Percentiles rank a stretch among this genome's conserved stretches.
These are phyloP conservation scores for Ceramica pisi DNA, from an alignment of 2,888 invertebrate species.

Conservation along the genomic window DNA sequence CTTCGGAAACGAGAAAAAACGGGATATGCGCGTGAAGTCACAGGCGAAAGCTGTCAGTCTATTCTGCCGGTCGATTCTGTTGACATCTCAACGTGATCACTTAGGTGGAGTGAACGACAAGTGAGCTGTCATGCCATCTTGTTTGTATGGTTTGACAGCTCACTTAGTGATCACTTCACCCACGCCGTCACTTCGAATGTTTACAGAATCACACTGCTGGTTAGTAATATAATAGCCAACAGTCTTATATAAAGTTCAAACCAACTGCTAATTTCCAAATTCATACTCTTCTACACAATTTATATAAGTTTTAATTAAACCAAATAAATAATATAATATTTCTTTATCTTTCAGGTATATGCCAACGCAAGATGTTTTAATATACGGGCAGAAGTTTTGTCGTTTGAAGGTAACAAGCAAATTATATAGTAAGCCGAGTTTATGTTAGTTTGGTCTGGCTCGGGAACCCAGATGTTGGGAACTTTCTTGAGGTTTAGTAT, in stretches of 20 bases:
- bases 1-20: too few relatives aligned
- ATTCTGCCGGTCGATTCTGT: too few relatives aligned
- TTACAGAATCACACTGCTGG: too few relatives aligned
- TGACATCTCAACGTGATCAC: too few relatives aligned
- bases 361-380: constrained; percentile 50
- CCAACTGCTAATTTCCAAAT: background rate
- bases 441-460: constrained; percentile 31
- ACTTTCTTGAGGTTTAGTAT: constrained; percentile 25
- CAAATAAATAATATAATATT: constrained; percentile 35
- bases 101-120: too few relatives aligned
- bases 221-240: background rate
- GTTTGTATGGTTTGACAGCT: too few relatives aligned
- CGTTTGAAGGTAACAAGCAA: constrained; percentile 59
- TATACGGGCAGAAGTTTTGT: constrained; percentile 54
- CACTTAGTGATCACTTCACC: too few relatives aligned
- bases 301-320: constrained; percentile 44
- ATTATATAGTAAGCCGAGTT: constrained; percentile 53
- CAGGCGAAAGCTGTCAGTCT: too few relatives aligned
- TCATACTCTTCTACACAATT: constrained; percentile 8
- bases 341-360: constrained; percentile 63
- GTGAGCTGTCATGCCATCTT: too few relatives aligned
- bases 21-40: too few relatives aligned
- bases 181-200: too few relatives aligned
- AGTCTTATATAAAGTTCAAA: background rate
- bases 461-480: constrained; percentile 36